These are phyloP conservation scores for Brachirus orientalis DNA, from an alignment of 2,113 vertebrate species.

Conservation along the genomic window DNA sequence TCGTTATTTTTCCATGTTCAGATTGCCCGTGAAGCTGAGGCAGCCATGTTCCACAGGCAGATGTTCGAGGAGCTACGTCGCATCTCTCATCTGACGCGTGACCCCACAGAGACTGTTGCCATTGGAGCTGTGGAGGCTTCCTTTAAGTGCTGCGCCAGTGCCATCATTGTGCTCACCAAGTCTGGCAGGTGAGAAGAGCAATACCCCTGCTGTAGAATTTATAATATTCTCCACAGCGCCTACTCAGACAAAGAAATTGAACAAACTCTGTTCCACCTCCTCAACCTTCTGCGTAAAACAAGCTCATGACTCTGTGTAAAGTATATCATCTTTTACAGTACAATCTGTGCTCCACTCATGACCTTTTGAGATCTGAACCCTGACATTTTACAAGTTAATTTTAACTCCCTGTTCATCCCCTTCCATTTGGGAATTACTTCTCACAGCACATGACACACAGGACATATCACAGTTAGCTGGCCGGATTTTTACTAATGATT, in stretches of 20 bases:
- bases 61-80: conserved; percentile 98
- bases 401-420: conserved; percentile 74
- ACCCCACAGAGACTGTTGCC: conserved; percentile 93
- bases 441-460: conserved; percentile 44
- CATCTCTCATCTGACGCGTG: conserved; percentile 91
- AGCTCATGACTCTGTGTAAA: conserved; percentile 21
- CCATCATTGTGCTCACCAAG: conserved; percentile 97
- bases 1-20: conserved; percentile 50
- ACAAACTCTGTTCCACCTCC: conserved; percentile 3
- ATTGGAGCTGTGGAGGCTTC: conserved; percentile 96
- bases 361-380: conserved; percentile 80
- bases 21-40: conserved; percentile 98
- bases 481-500: conserved; percentile 18
- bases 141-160: conserved; percentile 98
- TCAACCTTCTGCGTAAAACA: conserved; percentile 9
- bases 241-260: conserved; percentile 27
- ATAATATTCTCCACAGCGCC: conserved; percentile 3
- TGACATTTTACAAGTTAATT: conserved; percentile 84
- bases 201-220: conserved; percentile 21
- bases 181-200: conserved; percentile 90
- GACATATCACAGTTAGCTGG: conserved; percentile 29
- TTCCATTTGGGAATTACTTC: conserved; percentile 34
- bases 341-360: conserved; percentile 56
- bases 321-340: conserved; percentile 47
- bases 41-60: conserved; percentile 97